Base-by-base conservation (phyloP, 2,888 invertebrate genomes). In the Sclerodermus sp. region DNA sequence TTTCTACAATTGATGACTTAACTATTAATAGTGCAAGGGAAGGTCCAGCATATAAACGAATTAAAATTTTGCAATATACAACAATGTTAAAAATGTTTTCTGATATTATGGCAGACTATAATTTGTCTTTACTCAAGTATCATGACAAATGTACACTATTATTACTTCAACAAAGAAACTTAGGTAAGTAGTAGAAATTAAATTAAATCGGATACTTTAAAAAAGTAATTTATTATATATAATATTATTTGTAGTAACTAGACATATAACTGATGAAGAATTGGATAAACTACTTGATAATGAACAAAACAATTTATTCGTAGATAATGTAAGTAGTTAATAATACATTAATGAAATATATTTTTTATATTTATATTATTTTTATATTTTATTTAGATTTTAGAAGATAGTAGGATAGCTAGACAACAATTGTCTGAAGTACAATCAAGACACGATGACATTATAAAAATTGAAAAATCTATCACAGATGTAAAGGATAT, bases 361-460 rank as follows among this genome's bases (percentile, higher is more conserved):
- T 34, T 34, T 4, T 4, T 34, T 34, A 30, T 34, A 34, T 34
- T 34, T 34, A 34, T 8, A 18, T 23, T 37, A 37, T 13, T 46
- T 23, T 36, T 23, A 32, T 8, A 43, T 42, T 31, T 18, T 45
- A 5, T 12, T 10, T 23, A 93, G 90, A 87, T 93, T 76, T 84
- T 89, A 68, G 86, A 87, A 60, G 89, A 93, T 77, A 91, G 91
- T 45, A 85, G 85, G 68, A 85, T 87, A 77, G 92, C 91, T 34
- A 86, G 86, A 61, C 80, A 81, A 62, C 85, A 87, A 72, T 81
- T 95, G 68, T 87, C 87, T 57, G 92, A 91, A 69, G 87, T 92
- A 62, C 88, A 93, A 81, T 86, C 86, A 58, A 83, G 94, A 45
- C 93, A 91, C 77, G 85, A 87, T 64, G 91, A 93, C 79, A 83